Percentiles rank a stretch among this genome's conserved stretches.
Evolutionary conservation across 2,888 invertebrate genomes (phyloP).

Genomic region (Lithophane socia): DNA sequence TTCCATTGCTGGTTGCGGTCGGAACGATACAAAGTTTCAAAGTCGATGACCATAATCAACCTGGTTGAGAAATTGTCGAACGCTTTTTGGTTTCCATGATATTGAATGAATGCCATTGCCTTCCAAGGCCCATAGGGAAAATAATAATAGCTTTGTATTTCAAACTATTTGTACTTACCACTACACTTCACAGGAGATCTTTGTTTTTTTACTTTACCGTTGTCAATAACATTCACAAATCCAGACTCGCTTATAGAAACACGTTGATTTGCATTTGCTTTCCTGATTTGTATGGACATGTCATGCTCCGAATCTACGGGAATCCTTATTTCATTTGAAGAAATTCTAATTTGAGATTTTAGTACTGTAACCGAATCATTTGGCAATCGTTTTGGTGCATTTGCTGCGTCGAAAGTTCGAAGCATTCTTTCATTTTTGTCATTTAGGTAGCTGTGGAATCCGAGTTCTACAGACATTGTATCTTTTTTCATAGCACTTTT

Average conservation of each 20-base stretch:
- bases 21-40: background rate
- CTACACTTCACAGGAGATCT: slow-evolving; percentile 4
- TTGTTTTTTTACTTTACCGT: slow-evolving; percentile 10
- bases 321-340: slow-evolving; percentile 73
- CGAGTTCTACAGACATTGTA: slow-evolving; percentile 71
- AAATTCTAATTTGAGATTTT: slow-evolving; percentile 70
- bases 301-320: slow-evolving; percentile 75
- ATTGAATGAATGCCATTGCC: background rate
- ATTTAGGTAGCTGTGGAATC: slow-evolving; percentile 75
- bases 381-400: slow-evolving; percentile 54
- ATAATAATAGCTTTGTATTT: background rate
- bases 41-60: background rate
- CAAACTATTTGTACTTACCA: slow-evolving; percentile 31
- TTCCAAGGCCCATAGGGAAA: background rate
- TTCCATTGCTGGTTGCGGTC: background rate
- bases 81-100: background rate
- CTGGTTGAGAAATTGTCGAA: background rate
- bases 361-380: slow-evolving; percentile 71
- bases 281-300: slow-evolving; percentile 72
- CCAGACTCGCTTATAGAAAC: slow-evolving; percentile 51
- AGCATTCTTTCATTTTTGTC: slow-evolving; percentile 74
- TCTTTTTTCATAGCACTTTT: slow-evolving; percentile 45
- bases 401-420: slow-evolving; percentile 71
- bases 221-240: slow-evolving; percentile 17
- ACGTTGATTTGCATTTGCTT: slow-evolving; percentile 56